Base-by-base conservation (phyloP, 23 tunicate genomes). In the Corella eumyota region DNA sequence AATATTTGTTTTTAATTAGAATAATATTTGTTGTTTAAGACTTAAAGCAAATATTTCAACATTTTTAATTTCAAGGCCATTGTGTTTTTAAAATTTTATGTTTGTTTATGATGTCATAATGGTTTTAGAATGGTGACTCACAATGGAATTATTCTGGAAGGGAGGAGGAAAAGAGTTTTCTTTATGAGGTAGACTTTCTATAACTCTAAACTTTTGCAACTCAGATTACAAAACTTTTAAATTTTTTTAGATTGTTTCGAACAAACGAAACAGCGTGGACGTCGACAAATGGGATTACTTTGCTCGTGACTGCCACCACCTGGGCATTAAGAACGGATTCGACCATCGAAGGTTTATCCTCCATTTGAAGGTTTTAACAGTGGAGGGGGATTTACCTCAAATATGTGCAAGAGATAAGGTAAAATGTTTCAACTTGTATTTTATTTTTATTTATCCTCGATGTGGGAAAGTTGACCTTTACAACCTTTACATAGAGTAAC, bases 241-340 rank as follows among this genome's bases (percentile, higher is more conserved):
- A 37, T 17, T 5, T 4, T n/a, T 6, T 28, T 33, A 74, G 65
- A 76, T 84, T 65, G 63, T 84, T 3, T 86, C 95, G 0, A 86
- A 86, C 44, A 48, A 78, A 31, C 47, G 65, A 20, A 86, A 86
- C 54, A 60, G 60, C 34, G 85, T 86, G 36, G 95, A 86, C 66
- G 95, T 86, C 0, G 95, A 86, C 69, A 86, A 86, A 45, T 86
- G 95, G 95, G 95, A 86, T 53, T 86, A 86, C 38, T 72, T 86
- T 66, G 95, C 95, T 11, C 75, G 95, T 33, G 95, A 86, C 46
- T 77, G 86, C 36, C 77, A 86, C 50, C 80, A 86, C 56, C 64
- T 86, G 30, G 95, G 95, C 17, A 66, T 86, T 6, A 45, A 45
- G 32, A 86, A 71, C 62, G 59, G 86, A n/a, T 86, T 86, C 37